Evolutionary conservation across 2,113 vertebrate species (phyloP).

Genomic region (Phalacrocorax brasilianus): DNA sequence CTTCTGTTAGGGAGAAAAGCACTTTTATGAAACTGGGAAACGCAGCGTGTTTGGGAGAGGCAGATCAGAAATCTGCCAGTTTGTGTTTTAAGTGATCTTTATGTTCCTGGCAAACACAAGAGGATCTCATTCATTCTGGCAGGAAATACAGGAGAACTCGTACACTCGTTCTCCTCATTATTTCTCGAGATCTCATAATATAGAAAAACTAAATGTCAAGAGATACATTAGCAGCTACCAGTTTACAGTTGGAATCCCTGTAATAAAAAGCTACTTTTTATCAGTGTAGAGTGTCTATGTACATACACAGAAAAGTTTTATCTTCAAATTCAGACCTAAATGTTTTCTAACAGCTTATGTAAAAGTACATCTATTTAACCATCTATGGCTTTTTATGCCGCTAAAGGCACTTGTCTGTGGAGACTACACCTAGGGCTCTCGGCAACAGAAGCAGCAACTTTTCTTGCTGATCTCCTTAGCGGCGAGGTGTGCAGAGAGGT

Average conservation of each 20-base stretch:
- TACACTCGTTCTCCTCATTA: conserved; percentile 1
- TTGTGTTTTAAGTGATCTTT: conserved; percentile 51
- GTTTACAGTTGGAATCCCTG: conserved; percentile 33
- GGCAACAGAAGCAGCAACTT: not conserved
- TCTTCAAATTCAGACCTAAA: conserved; percentile 20
- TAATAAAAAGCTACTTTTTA: conserved; percentile 38
- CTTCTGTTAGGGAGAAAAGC: conserved; percentile 82
- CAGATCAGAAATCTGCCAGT: conserved; percentile 72
- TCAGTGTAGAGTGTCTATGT: not conserved
- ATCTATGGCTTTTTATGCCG: not conserved
- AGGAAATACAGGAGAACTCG: conserved; percentile 37
- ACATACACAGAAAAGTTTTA: conserved; percentile 18
- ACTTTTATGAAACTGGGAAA: conserved; percentile 67
- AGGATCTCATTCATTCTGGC: conserved; percentile 49
- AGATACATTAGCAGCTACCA: conserved; percentile 40
- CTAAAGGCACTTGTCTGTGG: not conserved
- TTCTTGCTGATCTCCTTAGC: not conserved
- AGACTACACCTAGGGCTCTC: not conserved
- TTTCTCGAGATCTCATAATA: conserved; percentile 21
- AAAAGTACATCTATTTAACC: not conserved
- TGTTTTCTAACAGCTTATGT: conserved; percentile 34
- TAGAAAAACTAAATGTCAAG: conserved; percentile 53
- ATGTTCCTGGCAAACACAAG: conserved; percentile 41
- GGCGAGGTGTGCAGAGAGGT: not conserved
- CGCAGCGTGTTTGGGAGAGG: conserved; percentile 45